phyloP scores from a whole-genome alignment of 1,140 invertebrate genomes.

The Branchinecta lynchi region DNA sequence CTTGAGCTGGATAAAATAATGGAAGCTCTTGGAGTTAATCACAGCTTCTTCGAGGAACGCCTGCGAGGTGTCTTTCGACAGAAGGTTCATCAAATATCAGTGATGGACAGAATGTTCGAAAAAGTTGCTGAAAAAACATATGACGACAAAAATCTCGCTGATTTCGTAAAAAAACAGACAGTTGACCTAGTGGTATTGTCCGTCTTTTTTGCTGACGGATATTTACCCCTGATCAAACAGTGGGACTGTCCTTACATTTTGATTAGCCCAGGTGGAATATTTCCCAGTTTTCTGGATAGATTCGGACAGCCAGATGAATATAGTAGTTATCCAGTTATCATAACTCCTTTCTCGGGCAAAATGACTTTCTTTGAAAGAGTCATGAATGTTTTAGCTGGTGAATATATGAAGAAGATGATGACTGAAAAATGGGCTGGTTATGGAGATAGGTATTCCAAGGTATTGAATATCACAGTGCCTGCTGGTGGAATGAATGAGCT shows the following conservation, averaged over 20 bases:
- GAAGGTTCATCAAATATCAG: neutral
- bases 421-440: neutral
- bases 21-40: neutral
- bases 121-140: neutral
- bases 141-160: no score
- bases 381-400: neutral
- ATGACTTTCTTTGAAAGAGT: neutral
- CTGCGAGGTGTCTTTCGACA: neutral
- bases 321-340: neutral
- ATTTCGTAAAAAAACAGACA: no score
- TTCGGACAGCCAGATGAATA: neutral
- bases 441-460: slow-evolving; percentile 13
- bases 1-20: no score
- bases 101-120: neutral
- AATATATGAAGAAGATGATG: neutral
- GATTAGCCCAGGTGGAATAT: no score
- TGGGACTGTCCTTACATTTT: no score
- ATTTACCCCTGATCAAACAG: no score
- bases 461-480: slow-evolving; percentile 20
- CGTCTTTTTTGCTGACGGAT: no score
- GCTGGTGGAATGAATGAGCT: slow-evolving; percentile 21
- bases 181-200: no score
- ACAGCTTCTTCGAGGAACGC: neutral
- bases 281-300: no score
- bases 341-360: neutral